Conservation (phyloP, 2,888 invertebrate genomes). For the Amaurobius ferox region DNA sequence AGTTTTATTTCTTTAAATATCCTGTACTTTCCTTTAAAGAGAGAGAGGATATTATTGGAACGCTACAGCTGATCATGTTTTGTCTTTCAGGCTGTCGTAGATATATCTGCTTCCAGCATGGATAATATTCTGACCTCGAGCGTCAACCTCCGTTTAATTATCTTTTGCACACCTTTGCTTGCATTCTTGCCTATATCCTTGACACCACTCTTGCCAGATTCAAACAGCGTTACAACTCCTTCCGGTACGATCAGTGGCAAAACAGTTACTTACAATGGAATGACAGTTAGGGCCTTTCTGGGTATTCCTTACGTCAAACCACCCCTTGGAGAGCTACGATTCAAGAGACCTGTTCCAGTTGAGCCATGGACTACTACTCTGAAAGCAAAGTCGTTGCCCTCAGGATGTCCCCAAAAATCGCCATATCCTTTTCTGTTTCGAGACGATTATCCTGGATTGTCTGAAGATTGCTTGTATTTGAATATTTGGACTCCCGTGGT, state of each 20-base stretch:
- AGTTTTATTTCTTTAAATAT: too few species aligned
- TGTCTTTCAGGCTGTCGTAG: too few species aligned
- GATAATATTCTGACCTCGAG: too few species aligned
- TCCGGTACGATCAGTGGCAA: slow-evolving; percentile 19
- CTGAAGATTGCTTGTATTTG: background rate
- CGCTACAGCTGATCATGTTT: too few species aligned
- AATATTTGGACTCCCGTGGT: background rate
- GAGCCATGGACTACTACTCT: slow-evolving; percentile 7
- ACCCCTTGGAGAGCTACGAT: slow-evolving; percentile 22
- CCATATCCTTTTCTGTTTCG: background rate
- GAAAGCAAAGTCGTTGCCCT: background rate
- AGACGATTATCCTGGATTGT: background rate
- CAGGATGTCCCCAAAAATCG: slow-evolving; percentile 21
- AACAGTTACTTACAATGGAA: background rate
- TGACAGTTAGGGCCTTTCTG: slow-evolving; percentile 17
- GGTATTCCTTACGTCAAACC: slow-evolving; percentile 44
- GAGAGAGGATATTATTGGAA: too few species aligned
- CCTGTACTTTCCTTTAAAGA: too few species aligned
- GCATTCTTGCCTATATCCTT: too few species aligned
- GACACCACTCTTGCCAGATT: too few species aligned
- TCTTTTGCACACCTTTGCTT: too few species aligned
- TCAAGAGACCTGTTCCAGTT: slow-evolving; percentile 21
- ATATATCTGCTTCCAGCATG: too few species aligned
- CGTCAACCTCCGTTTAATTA: too few species aligned
- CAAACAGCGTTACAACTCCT: too few species aligned